Evolutionary conservation across 1,140 invertebrate species (phyloP), one percentile per base, ranked within the genome.

Genomic region (Plutomurus gul): DNA sequence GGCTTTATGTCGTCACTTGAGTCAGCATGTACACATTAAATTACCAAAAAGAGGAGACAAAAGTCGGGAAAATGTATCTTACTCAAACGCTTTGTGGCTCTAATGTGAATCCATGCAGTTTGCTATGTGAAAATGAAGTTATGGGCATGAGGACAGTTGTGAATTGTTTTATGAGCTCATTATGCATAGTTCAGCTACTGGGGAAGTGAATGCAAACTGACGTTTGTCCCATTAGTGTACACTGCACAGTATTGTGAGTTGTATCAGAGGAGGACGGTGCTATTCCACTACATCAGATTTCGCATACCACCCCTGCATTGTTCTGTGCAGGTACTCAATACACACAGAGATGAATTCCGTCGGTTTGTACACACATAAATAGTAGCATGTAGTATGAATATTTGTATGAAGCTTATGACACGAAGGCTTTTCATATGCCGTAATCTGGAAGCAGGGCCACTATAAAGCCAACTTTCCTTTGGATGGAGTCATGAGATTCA

Each of bases 151-250:
- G 56, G 56, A 65, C 36, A 65, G 27, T 65, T 65, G 56, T 65
- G 56, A 65, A 65, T 65, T 33, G 56, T 65, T 65, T 65, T 65
- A 65, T 65, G 56, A n/a, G 27, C 27, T 65, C 56, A 30, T 65
- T 65, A 65, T 65, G 56, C 30, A 65, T 65, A 30, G 56, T 65
- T 30, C 30, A 11, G 56, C n/a, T 33, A 65, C 25, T n/a, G n/a
- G n/a, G n/a, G n/a, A n/a, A n/a, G n/a, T n/a, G n/a, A n/a, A n/a
- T n/a, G n/a, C n/a, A n/a, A n/a, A n/a, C n/a, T n/a, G n/a, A n/a
- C n/a, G n/a, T n/a, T n/a, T n/a, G n/a, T n/a, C n/a, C n/a, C n/a
- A n/a, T n/a, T n/a, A n/a, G n/a, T n/a, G n/a, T n/a, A n/a, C n/a
- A n/a, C n/a, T n/a, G n/a, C n/a, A n/a, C n/a, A n/a, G n/a, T n/a